A percentile compares a stretch with the other conserved stretches of the same genome.
Evolutionary conservation across 2,888 invertebrate species (phyloP).

Genomic region (Pterostichus madidus): DNA sequence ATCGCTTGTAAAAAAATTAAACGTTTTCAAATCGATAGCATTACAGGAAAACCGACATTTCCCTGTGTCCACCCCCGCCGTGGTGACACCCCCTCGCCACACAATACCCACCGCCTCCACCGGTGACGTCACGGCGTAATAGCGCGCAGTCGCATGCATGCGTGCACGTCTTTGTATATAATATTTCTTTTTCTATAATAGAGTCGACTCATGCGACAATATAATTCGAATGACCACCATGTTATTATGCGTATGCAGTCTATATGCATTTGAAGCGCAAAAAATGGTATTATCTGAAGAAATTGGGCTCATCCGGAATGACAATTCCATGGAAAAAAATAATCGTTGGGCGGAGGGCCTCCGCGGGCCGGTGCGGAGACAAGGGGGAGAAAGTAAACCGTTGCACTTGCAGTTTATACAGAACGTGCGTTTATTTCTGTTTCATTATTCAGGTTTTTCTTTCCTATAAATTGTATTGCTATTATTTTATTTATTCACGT

Average conservation of each 20-base stretch:
- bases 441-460: background rate
- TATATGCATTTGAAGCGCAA: constrained; percentile 54
- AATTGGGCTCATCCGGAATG: constrained; percentile 63
- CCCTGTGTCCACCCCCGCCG: constrained; percentile 2
- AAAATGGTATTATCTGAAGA: constrained; percentile 63
- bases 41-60: constrained; percentile 53
- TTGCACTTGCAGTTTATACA: background rate
- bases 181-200: constrained; percentile 59
- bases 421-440: background rate
- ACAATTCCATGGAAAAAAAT: constrained; percentile 62
- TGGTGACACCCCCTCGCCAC: constrained; percentile 2
- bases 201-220: constrained; percentile 65
- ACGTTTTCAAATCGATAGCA: constrained; percentile 59
- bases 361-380: background rate
- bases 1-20: constrained; percentile 58
- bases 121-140: constrained; percentile 40
- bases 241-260: constrained; percentile 55
- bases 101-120: constrained; percentile 19
- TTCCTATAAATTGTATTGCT: constrained; percentile 46
- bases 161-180: constrained; percentile 45
- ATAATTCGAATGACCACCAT: constrained; percentile 54
- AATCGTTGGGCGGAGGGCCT: constrained; percentile 16
- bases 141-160: constrained; percentile 32
- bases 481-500: constrained; percentile 34
- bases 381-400: background rate